Percentiles rank a stretch among this genome's conserved stretches.
Conservation (phyloP, 2,797 vertebrate genomes). For the Chelon auratus region DNA sequence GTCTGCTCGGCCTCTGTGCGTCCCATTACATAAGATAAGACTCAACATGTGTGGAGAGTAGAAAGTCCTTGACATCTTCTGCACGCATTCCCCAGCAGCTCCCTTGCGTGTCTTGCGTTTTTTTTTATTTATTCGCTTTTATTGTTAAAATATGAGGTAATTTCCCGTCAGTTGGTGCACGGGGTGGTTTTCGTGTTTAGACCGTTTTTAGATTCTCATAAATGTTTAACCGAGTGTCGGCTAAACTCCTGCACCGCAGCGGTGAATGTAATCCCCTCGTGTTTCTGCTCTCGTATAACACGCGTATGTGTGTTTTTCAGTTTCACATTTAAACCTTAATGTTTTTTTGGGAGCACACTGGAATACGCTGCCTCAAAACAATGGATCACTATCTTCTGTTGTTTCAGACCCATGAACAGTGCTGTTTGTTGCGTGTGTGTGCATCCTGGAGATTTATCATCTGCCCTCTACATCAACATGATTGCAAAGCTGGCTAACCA, state of each 20-base stretch:
- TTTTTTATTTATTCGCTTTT: too few relatives aligned
- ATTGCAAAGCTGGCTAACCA: too few relatives aligned
- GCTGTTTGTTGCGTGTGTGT: too few relatives aligned
- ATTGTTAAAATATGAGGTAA: neutral
- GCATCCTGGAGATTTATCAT: too few relatives aligned
- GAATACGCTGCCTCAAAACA: too few relatives aligned
- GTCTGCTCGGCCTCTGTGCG: constrained; percentile 44
- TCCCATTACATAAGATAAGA: constrained; percentile 54
- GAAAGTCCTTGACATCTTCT: neutral
- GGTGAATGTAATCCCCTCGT: neutral
- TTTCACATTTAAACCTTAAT: neutral
- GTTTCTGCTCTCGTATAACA: neutral
- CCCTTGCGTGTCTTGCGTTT: too few relatives aligned
- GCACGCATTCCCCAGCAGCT: too few relatives aligned
- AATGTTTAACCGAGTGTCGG: neutral
- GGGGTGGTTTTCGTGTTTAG: too few relatives aligned
- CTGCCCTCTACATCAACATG: too few relatives aligned
- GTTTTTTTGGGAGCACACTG: neutral
- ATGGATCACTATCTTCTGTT: too few relatives aligned
- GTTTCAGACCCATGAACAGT: too few relatives aligned
- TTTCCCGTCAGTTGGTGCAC: neutral
- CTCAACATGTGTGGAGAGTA: constrained; percentile 19
- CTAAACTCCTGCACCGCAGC: too few relatives aligned
- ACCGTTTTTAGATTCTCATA: neutral
- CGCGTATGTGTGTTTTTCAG: neutral